Percentiles rank a stretch among this genome's conserved stretches.
These are phyloP conservation scores for Odontocerum albicorne DNA, from an alignment of 2,888 invertebrate species.

Conservation along the genomic window DNA sequence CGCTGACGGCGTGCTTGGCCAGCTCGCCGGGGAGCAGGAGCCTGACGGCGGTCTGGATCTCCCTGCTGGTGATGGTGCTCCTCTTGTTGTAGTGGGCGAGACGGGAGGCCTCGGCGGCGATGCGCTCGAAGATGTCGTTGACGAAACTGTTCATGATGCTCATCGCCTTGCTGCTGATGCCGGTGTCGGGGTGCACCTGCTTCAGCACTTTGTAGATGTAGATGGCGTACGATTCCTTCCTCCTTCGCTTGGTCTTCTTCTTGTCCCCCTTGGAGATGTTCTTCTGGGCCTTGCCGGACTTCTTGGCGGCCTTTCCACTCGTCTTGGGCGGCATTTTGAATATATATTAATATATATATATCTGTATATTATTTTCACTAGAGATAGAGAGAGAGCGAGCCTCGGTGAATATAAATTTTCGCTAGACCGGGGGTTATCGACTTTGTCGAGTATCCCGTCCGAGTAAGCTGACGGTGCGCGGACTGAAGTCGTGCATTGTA, in stretches of 20 bases:
- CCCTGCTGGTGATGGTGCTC: constrained; percentile 66
- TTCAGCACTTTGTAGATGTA: constrained; percentile 68
- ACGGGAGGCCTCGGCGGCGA: constrained; percentile 65
- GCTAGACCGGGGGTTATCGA: too few species aligned
- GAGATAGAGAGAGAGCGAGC: too few species aligned
- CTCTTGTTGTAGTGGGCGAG: constrained; percentile 66
- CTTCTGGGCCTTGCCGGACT: too few species aligned
- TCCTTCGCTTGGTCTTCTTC: constrained; percentile 58
- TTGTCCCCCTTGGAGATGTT: too few species aligned
- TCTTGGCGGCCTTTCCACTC: too few species aligned
- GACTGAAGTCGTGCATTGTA: too few species aligned
- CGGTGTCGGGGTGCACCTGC: constrained; percentile 68
- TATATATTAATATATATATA: too few species aligned
- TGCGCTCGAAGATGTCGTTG: constrained; percentile 71
- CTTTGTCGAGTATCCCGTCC: too few species aligned
- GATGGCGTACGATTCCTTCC: constrained; percentile 60
- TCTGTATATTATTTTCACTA: too few species aligned
- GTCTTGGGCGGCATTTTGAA: too few species aligned
- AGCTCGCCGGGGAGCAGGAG: constrained; percentile 69
- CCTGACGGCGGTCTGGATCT: constrained; percentile 71
- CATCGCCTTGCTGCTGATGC: constrained; percentile 67
- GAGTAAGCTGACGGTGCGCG: too few species aligned
- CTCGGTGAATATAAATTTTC: too few species aligned
- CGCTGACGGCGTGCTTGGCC: constrained; percentile 68
- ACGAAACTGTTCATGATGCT: constrained; percentile 72